Percentiles rank a stretch among this genome's conserved stretches.
Evolutionary conservation across 2,797 vertebrate species (phyloP).

Genomic region (Hoplostethus atlanticus): DNA sequence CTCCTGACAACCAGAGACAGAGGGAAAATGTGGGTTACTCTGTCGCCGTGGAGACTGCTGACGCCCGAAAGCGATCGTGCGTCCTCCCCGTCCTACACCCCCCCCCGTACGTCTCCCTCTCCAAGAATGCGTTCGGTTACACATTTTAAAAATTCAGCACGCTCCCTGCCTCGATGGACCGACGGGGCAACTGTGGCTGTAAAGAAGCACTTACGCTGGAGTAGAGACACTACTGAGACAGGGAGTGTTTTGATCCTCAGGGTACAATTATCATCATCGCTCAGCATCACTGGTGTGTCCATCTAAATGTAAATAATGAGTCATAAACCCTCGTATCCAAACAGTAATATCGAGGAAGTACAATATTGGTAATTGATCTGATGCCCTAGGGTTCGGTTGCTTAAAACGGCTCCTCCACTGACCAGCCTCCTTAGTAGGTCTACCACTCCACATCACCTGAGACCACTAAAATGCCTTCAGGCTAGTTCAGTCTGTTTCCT

Average conservation of each 20-base stretch:
- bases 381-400: background rate
- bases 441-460: constrained; percentile 17
- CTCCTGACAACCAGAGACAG: constrained; percentile 43
- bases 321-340: too few species aligned
- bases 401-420: background rate
- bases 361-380: too few species aligned
- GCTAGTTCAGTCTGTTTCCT: constrained; percentile 15
- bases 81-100: constrained; percentile 35
- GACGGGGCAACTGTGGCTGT: constrained; percentile 38
- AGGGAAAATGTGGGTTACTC: constrained; percentile 69
- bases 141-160: constrained; percentile 69
- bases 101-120: constrained; percentile 26
- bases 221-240: constrained; percentile 30
- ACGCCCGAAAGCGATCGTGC: constrained; percentile 43
- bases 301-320: background rate
- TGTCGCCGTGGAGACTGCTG: constrained; percentile 61
- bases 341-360: too few species aligned
- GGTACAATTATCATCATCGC: constrained; percentile 20
- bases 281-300: background rate
- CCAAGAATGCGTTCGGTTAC: constrained; percentile 56
- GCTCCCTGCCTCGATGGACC: constrained; percentile 43
- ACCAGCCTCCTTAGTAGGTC: background rate
- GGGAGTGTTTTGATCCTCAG: constrained; percentile 23
- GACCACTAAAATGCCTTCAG: constrained; percentile 5
- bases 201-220: constrained; percentile 35